Conservation (phyloP, 2,888 invertebrate species). For the Peribatodes rhomboidaria region DNA sequence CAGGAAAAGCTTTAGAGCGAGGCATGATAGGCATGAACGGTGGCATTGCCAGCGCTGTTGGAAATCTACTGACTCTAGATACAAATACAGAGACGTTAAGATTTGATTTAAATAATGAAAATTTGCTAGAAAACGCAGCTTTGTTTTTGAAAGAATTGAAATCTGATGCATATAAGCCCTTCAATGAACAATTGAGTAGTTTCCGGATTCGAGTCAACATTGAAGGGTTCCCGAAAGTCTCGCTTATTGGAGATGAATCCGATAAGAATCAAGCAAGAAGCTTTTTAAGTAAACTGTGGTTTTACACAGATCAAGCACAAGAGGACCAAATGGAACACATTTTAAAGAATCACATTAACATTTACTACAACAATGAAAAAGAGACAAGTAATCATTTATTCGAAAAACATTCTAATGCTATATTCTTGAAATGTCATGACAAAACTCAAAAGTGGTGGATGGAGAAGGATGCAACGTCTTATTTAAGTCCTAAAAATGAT, state of each 20-base stretch:
- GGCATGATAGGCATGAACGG: slow-evolving; percentile 50
- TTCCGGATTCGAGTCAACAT: slow-evolving; percentile 36
- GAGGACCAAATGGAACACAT: slow-evolving; percentile 7
- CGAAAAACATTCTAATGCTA: neutral
- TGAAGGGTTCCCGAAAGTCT: slow-evolving; percentile 37
- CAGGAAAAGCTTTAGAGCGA: slow-evolving; percentile 45
- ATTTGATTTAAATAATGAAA: slow-evolving; percentile 45
- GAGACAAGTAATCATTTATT: neutral
- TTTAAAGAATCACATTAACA: slow-evolving; percentile 1
- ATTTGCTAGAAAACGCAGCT: slow-evolving; percentile 47
- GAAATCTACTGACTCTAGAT: slow-evolving; percentile 54
- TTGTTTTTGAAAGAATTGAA: slow-evolving; percentile 42
- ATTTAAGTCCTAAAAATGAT: neutral
- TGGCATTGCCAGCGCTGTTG: slow-evolving; percentile 57
- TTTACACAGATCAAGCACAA: slow-evolving; percentile 3
- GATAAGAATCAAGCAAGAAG: neutral
- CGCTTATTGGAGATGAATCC: slow-evolving; percentile 49
- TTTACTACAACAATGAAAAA: neutral
- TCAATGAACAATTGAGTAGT: slow-evolving; percentile 28
- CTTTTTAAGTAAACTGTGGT: slow-evolving; percentile 8
- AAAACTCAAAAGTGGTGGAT: slow-evolving; percentile 10
- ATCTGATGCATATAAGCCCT: slow-evolving; percentile 35
- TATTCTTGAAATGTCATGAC: slow-evolving; percentile 5
- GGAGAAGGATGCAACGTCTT: neutral
- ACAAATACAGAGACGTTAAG: slow-evolving; percentile 43